phyloP scores from a whole-genome alignment of 1,140 invertebrate species.

The Stenopsyche tienmushanensis region DNA sequence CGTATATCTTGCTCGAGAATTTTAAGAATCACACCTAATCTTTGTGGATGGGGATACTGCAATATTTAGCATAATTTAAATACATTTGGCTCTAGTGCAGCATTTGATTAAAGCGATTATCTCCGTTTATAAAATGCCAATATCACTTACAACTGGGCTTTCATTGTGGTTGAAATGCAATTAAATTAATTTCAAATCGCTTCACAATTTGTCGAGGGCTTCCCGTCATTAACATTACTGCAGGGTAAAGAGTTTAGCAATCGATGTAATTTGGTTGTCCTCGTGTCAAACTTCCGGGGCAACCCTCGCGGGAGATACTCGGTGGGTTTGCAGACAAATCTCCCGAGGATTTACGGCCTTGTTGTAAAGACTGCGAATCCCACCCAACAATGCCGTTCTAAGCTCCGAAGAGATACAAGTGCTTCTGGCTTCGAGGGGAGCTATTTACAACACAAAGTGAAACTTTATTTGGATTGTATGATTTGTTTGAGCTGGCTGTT shows the following conservation, averaged over 20 bases:
- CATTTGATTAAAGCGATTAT: not conserved
- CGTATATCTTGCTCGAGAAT: not conserved
- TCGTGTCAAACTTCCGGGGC: not conserved
- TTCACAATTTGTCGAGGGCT: not conserved
- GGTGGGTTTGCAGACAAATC: conserved; percentile 24
- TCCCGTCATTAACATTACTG: not conserved
- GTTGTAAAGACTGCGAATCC: conserved; percentile 25
- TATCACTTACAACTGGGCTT: not conserved
- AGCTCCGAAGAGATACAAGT: not conserved
- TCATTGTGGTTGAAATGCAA: too few relatives aligned
- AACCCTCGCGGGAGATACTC: conserved; percentile 8
- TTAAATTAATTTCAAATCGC: too few relatives aligned
- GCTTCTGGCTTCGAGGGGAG: not conserved
- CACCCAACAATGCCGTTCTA: conserved; percentile 1
- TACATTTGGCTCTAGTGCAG: too few relatives aligned
- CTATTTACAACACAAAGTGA: conserved; percentile 5
- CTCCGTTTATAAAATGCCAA: not conserved
- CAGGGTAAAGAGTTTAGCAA: not conserved
- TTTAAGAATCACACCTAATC: not conserved
- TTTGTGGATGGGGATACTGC: too few relatives aligned
- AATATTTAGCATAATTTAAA: too few relatives aligned
- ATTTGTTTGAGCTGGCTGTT: conserved; percentile 25
- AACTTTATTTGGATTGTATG: conserved; percentile 30
- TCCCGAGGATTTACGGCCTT: conserved; percentile 29
- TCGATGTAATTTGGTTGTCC: not conserved